phyloP scores from a whole-genome alignment of 2,797 vertebrate genomes.

The Micrastur ruficollis region DNA sequence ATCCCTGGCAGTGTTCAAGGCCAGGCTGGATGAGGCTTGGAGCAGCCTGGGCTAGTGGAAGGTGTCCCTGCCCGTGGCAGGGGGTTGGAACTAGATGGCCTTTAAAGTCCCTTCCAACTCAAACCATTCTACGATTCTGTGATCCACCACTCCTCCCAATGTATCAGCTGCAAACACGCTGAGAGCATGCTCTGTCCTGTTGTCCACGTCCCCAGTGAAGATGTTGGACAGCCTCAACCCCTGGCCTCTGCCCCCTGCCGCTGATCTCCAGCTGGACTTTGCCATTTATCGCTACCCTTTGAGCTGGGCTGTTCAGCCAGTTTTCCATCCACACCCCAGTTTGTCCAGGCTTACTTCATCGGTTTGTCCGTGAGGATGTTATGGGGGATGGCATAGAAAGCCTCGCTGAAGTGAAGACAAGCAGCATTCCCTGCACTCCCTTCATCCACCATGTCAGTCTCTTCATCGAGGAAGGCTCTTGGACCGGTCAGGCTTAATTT shows the following conservation, averaged over 20 bases:
- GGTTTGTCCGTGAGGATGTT: neutral
- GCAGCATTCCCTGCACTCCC: neutral
- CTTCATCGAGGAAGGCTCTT: neutral
- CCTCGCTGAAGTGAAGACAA: neutral
- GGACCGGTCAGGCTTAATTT: neutral
- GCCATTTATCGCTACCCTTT: neutral
- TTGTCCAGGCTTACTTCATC: neutral
- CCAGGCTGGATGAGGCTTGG: too few species aligned
- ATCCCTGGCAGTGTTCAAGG: too few species aligned
- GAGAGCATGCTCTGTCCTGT: neutral
- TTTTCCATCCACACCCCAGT: neutral
- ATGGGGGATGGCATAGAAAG: neutral
- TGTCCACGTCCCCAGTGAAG: neutral
- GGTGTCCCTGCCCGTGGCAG: too few species aligned
- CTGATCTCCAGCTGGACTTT: neutral
- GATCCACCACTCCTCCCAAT: neutral
- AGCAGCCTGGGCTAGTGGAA: too few species aligned
- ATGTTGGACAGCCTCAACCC: neutral
- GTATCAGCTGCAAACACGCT: neutral
- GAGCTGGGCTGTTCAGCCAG: neutral
- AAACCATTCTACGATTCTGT: too few species aligned
- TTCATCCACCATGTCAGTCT: neutral
- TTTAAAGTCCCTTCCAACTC: too few species aligned
- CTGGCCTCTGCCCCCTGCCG: neutral
- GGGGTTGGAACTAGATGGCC: too few species aligned